A percentile compares a stretch with the other conserved stretches of the same genome.
Evolutionary conservation across 2,797 vertebrate species (phyloP).

Genomic region (Cetoscarus ocellatus): DNA sequence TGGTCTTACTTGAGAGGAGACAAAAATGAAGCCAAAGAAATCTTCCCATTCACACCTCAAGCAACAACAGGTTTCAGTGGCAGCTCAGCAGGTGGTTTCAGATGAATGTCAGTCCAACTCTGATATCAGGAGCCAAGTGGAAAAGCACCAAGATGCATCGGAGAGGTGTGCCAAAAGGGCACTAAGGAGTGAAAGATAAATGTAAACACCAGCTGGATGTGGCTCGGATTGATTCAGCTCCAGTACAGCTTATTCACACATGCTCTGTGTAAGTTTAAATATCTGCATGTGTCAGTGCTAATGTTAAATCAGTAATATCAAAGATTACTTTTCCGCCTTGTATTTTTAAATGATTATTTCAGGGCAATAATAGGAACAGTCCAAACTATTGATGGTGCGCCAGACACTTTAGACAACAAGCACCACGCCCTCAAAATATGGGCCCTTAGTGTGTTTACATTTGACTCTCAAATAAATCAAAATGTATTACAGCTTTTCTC

Average conservation of each 20-base stretch:
- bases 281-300: neutral
- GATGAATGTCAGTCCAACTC: neutral
- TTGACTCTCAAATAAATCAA: no score
- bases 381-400: no score
- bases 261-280: no score
- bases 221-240: neutral
- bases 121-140: no score
- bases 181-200: neutral
- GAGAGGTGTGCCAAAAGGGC: neutral
- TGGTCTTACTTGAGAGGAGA: conserved; percentile 1
- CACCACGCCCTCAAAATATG: no score
- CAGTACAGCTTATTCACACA: neutral
- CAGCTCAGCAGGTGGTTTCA: neutral
- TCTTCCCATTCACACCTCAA: neutral
- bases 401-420: no score
- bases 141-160: neutral
- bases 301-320: neutral
- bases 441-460: no score
- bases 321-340: no score
- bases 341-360: no score
- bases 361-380: no score
- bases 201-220: neutral
- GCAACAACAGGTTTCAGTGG: neutral
- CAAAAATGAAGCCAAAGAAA: neutral
- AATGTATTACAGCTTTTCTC: no score